Evolutionary conservation across 2,888 invertebrate species (phyloP).

Genomic region (Brachyptera risi): DNA sequence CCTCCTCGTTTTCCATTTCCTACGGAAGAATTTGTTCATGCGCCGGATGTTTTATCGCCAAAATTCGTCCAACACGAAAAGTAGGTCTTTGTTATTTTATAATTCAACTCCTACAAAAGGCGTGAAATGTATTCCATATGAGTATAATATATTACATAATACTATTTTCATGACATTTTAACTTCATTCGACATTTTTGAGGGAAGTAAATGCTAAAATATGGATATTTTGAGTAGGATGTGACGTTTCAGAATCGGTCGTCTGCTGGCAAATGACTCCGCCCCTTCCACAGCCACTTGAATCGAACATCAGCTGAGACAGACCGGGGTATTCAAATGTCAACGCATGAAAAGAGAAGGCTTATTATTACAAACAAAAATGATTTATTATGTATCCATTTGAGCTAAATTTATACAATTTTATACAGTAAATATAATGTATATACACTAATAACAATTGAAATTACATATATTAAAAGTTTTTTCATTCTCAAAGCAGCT

Average conservation of each 20-base stretch:
- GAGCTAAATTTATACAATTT: background rate
- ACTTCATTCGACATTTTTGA: background rate
- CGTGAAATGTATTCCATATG: no score
- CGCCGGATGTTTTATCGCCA: conserved; percentile 31
- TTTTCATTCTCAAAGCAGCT: background rate
- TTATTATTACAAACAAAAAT: no score
- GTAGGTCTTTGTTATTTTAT: conserved; percentile 26
- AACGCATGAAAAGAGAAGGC: no score
- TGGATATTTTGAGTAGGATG: conserved; percentile 20
- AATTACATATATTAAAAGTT: background rate
- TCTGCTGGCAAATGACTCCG: conserved; percentile 16
- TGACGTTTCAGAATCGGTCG: conserved; percentile 27
- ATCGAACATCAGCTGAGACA: background rate
- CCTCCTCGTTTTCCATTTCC: conserved; percentile 37
- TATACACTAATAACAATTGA: no score
- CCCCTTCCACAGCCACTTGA: background rate
- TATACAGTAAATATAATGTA: no score
- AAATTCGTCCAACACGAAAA: conserved; percentile 19
- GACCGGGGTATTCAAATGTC: background rate
- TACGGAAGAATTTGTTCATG: conserved; percentile 34
- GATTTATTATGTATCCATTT: background rate
- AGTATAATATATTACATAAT: background rate
- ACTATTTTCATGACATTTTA: background rate
- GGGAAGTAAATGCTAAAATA: background rate
- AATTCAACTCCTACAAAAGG: background rate